These are phyloP conservation scores for Cataglyphis albicans DNA, from an alignment of 2,888 invertebrate genomes.

Conservation along the genomic window DNA sequence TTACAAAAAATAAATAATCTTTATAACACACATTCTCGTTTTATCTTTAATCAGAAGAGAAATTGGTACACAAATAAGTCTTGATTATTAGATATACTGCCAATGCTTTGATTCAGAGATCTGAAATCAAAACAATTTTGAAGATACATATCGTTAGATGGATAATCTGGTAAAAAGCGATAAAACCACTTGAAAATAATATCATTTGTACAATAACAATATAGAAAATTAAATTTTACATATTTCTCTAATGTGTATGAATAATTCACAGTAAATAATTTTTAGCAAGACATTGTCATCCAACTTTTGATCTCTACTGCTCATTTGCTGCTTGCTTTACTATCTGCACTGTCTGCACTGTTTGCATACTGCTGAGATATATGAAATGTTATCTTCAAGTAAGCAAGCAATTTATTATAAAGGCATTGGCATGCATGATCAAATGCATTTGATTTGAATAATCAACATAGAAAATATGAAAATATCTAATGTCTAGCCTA, in stretches of 20 bases:
- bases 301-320: neutral
- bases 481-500: neutral
- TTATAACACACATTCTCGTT: neutral
- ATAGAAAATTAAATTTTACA: neutral
- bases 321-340: neutral
- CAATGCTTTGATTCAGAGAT: neutral
- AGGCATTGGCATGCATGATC: neutral
- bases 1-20: neutral
- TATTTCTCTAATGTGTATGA: neutral
- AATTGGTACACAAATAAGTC: neutral
- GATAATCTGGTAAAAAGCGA: neutral
- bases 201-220: neutral
- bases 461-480: slow-evolving; percentile 6
- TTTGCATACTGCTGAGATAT: neutral
- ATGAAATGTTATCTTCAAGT: slow-evolving; percentile 5
- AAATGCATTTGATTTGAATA: neutral
- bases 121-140: slow-evolving; percentile 4
- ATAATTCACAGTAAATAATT: neutral
- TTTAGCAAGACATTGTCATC: neutral
- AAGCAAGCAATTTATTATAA: neutral
- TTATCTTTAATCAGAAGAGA: neutral
- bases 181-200: neutral
- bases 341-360: neutral
- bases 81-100: neutral
- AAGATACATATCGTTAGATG: neutral